These are phyloP conservation scores for Cyprinodon diabolis DNA, from an alignment of 2,797 vertebrate genomes.

Conservation along the genomic window DNA sequence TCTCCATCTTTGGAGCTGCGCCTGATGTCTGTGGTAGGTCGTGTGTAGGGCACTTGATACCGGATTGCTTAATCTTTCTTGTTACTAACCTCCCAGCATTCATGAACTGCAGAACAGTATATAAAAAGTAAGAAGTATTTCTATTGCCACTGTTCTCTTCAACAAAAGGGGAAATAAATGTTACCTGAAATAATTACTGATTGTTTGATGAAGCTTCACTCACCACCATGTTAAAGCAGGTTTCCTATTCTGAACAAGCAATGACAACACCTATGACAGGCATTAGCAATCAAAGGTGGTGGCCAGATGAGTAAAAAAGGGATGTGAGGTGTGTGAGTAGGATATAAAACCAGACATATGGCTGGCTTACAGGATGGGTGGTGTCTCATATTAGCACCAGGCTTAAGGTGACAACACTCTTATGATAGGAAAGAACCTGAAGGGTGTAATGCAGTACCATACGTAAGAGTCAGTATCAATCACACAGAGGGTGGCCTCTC, in stretches of 20 bases:
- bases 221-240: background rate
- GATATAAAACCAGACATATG: slow-evolving; percentile 35
- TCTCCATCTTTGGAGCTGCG: background rate
- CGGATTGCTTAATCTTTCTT: background rate
- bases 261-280: slow-evolving; percentile 22
- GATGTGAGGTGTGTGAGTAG: slow-evolving; percentile 13
- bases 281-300: slow-evolving; percentile 20
- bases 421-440: slow-evolving; percentile 14
- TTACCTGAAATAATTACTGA: background rate
- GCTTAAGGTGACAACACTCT: slow-evolving; percentile 40
- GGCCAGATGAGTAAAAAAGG: slow-evolving; percentile 3
- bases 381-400: slow-evolving; percentile 35
- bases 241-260: background rate
- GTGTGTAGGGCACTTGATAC: too few species aligned
- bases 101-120: background rate
- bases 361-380: slow-evolving; percentile 66
- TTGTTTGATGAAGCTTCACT: background rate
- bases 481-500: slow-evolving; percentile 12
- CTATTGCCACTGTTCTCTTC: background rate
- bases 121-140: background rate
- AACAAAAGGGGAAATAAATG: background rate
- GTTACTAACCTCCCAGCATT: too few species aligned
- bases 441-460: slow-evolving; percentile 14
- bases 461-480: background rate
- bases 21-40: background rate